These are phyloP conservation scores for Prochilodus magdalenae DNA, from an alignment of 2,113 vertebrate genomes.

Conservation along the genomic window DNA sequence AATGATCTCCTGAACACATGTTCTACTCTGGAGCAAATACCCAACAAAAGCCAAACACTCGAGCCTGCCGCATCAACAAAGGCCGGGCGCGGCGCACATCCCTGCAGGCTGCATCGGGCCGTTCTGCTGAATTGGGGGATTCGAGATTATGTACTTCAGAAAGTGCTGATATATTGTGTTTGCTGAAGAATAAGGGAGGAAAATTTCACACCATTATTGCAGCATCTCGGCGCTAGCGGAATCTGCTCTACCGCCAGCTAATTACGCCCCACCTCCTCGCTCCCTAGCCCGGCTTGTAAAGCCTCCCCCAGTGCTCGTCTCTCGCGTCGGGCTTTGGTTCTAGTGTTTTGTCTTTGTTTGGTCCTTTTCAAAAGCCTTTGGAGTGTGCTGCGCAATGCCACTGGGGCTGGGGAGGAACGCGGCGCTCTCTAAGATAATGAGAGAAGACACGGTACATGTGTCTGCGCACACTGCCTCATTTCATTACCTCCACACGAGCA, in stretches of 20 bases:
- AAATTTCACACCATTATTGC: neutral
- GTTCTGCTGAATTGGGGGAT: neutral
- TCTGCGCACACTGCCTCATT: constrained; percentile 69
- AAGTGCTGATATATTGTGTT: neutral
- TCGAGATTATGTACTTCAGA: neutral
- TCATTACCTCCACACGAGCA: constrained; percentile 66
- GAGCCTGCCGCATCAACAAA: neutral
- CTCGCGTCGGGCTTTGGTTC: constrained; percentile 1
- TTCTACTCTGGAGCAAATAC: neutral
- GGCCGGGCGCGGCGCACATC: neutral
- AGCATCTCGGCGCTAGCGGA: neutral
- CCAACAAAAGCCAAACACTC: neutral
- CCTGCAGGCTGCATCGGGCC: neutral
- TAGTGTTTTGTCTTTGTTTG: constrained; percentile 28
- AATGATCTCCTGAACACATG: constrained; percentile 47
- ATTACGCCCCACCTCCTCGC: neutral
- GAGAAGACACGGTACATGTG: constrained; percentile 73
- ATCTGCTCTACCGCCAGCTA: neutral
- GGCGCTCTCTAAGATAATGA: constrained; percentile 66
- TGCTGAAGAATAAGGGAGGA: neutral
- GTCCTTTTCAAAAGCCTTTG: constrained; percentile 41
- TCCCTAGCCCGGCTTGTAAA: neutral
- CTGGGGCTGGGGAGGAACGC: constrained; percentile 46
- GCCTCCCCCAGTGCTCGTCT: neutral
- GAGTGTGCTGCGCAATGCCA: constrained; percentile 55